Percentiles rank a stretch among this genome's conserved stretches.
Evolutionary conservation across 2,113 vertebrate genomes (phyloP).

Genomic region (Andinoacara biseriatus): DNA sequence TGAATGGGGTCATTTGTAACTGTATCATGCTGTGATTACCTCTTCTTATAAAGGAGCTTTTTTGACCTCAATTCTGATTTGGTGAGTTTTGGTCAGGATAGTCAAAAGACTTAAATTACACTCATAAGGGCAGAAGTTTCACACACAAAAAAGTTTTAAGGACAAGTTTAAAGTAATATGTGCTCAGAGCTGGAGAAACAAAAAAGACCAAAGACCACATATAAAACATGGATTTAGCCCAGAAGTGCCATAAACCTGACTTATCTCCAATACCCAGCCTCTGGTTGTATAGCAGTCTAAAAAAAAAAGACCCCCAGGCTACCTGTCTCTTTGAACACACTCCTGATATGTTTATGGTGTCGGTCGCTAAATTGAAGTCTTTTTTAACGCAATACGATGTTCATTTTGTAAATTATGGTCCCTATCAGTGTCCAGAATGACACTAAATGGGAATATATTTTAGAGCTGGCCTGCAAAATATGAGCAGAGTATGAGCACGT

Average conservation of each 20-base stretch:
- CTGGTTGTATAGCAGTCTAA: not conserved
- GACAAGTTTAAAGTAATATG: not conserved
- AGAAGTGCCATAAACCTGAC: not conserved
- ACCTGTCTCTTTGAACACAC: not conserved
- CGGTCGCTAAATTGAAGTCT: too few species aligned
- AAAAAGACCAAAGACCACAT: not conserved
- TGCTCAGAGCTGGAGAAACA: not conserved
- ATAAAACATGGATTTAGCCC: not conserved
- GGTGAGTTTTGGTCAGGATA: slow-evolving; percentile 4
- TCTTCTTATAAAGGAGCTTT: slow-evolving; percentile 42
- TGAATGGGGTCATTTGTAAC: slow-evolving; percentile 70
- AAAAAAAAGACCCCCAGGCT: not conserved
- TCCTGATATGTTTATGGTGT: not conserved
- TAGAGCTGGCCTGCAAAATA: not conserved
- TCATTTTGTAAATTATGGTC: not conserved
- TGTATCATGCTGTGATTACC: slow-evolving; percentile 57
- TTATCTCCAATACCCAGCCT: accelerated
- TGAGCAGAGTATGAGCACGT: accelerated
- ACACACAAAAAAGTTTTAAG: not conserved
- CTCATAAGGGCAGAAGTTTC: not conserved
- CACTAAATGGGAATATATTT: not conserved
- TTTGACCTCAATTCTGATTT: slow-evolving; percentile 52
- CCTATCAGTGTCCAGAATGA: not conserved
- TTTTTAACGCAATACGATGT: too few species aligned
- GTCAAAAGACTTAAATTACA: not conserved